A percentile compares a stretch with the other conserved stretches of the same genome.
phyloP scores from a whole-genome alignment of 2,888 invertebrate species.

The Rhyacophila evoluta region DNA sequence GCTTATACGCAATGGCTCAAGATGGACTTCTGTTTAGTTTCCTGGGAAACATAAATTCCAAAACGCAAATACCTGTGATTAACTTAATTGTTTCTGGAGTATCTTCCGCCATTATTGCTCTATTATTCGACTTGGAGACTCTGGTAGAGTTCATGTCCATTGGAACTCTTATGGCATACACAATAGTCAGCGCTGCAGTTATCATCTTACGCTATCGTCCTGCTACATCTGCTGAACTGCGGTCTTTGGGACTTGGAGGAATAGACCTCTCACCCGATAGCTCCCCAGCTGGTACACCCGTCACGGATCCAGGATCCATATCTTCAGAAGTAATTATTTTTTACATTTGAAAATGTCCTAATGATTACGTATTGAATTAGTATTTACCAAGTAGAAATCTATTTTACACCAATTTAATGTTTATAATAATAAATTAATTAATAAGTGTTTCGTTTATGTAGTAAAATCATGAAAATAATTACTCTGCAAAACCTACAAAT shows the following conservation, averaged over 20 bases:
- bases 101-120: slow-evolving; percentile 81
- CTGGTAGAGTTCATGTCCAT: slow-evolving; percentile 96
- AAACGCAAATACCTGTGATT: slow-evolving; percentile 83
- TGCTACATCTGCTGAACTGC: slow-evolving; percentile 66
- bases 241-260: slow-evolving; percentile 65
- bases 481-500: too few species aligned
- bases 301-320: slow-evolving; percentile 72
- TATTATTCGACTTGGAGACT: slow-evolving; percentile 89
- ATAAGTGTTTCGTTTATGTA: too few species aligned
- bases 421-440: too few species aligned
- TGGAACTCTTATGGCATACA: slow-evolving; percentile 88
- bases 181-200: slow-evolving; percentile 91
- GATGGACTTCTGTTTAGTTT: slow-evolving; percentile 89
- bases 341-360: too few species aligned
- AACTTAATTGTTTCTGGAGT: slow-evolving; percentile 84
- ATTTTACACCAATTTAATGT: too few species aligned
- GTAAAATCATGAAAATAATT: too few species aligned
- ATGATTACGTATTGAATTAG: too few species aligned
- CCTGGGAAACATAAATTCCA: slow-evolving; percentile 80
- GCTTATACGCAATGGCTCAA: slow-evolving; percentile 91
- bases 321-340: slow-evolving; percentile 70
- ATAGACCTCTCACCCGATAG: slow-evolving; percentile 70
- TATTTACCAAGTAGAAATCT: too few species aligned
- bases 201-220: slow-evolving; percentile 87
- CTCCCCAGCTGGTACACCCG: slow-evolving; percentile 74